phyloP scores from a whole-genome alignment of 1,140 invertebrate genomes.

The Cyclina sinensis region DNA sequence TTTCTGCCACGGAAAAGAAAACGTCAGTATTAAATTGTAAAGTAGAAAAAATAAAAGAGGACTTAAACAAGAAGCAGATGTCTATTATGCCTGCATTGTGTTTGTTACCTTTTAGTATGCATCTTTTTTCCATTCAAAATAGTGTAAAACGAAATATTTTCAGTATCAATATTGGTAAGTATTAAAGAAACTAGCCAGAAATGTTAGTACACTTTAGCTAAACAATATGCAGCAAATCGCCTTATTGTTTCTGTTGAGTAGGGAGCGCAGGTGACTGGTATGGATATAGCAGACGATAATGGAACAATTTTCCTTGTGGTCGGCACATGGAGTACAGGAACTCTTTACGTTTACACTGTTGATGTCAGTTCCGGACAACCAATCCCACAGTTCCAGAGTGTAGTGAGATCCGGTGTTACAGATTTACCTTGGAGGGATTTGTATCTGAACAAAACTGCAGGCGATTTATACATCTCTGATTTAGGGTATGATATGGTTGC shows the following conservation, averaged over 20 bases:
- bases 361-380: slow-evolving; percentile 36
- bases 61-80: no score
- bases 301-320: slow-evolving; percentile 53
- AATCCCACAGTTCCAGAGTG: slow-evolving; percentile 41
- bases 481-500: slow-evolving; percentile 35
- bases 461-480: slow-evolving; percentile 57
- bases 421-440: slow-evolving; percentile 44
- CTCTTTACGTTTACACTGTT: slow-evolving; percentile 52
- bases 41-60: no score
- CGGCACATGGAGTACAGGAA: slow-evolving; percentile 53
- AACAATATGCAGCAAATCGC: no score
- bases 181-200: no score
- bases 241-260: neutral
- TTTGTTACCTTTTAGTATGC: no score
- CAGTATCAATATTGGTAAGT: no score
- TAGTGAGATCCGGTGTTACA: slow-evolving; percentile 28
- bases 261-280: slow-evolving; percentile 51
- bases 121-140: no score
- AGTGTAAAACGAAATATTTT: no score
- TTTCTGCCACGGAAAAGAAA: no score
- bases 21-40: no score
- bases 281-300: slow-evolving; percentile 60
- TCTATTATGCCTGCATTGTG: no score
- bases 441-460: slow-evolving; percentile 13
- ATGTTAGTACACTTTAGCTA: no score